Evolutionary conservation across 2,888 invertebrate genomes (phyloP).

Genomic region (Cyclophora albipunctata): DNA sequence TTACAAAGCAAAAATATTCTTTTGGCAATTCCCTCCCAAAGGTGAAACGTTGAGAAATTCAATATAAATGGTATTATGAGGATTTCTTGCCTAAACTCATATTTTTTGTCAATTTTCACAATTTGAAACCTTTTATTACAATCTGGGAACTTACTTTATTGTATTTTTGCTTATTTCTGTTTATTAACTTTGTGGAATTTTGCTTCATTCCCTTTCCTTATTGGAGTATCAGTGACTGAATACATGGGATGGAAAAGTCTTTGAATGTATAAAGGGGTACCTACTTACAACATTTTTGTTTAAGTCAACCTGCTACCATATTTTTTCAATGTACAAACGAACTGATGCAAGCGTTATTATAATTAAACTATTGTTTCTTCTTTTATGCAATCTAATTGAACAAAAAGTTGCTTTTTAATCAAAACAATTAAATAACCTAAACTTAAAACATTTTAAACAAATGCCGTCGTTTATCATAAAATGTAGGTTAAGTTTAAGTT

Average conservation of each 20-base stretch:
- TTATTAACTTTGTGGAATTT: neutral
- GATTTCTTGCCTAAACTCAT: slow-evolving; percentile 46
- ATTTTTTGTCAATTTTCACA: slow-evolving; percentile 42
- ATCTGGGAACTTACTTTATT: slow-evolving; percentile 19
- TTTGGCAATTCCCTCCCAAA: slow-evolving; percentile 30
- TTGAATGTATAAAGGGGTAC: too few species aligned
- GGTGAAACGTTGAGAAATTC: slow-evolving; percentile 55
- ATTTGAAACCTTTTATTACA: slow-evolving; percentile 40
- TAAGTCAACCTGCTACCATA: too few species aligned
- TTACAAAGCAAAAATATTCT: slow-evolving; percentile 35
- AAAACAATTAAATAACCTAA: slow-evolving; percentile 5
- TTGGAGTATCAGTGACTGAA: too few species aligned
- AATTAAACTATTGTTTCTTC: too few species aligned
- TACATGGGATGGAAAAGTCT: too few species aligned
- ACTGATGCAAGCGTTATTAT: too few species aligned
- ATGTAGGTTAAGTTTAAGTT: slow-evolving; percentile 16
- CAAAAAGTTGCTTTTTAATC: too few species aligned
- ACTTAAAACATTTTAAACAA: slow-evolving; percentile 7
- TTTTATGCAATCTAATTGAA: too few species aligned
- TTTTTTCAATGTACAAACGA: too few species aligned
- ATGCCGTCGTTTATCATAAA: slow-evolving; percentile 12
- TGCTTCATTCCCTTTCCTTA: too few species aligned
- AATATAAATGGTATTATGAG: slow-evolving; percentile 61
- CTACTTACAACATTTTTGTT: too few species aligned
- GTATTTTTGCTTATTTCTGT: slow-evolving; percentile 13